Evolutionary conservation across 2,113 vertebrate species (phyloP).

Genomic region (Sporophila hypoxantha): DNA sequence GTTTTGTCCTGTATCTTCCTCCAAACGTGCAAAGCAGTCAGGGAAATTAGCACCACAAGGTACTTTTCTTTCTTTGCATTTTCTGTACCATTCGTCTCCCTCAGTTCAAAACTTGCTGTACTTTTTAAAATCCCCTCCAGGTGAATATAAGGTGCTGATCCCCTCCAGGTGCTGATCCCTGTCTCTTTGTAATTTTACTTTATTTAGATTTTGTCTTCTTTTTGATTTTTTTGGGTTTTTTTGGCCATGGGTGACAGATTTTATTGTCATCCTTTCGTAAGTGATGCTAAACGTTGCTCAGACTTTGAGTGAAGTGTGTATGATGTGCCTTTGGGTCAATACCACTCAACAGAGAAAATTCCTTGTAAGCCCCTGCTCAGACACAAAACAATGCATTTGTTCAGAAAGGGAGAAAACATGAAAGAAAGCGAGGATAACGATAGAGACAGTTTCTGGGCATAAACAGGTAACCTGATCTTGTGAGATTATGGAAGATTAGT

Average conservation of each 20-base stretch:
- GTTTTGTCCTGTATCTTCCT: slow-evolving; percentile 14
- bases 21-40: neutral
- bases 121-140: neutral
- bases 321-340: slow-evolving; percentile 35
- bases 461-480: slow-evolving; percentile 69
- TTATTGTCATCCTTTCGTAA: slow-evolving; percentile 9
- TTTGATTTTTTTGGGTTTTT: neutral
- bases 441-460: slow-evolving; percentile 64
- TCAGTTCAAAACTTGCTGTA: neutral
- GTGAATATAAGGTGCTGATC: neutral
- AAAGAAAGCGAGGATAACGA: slow-evolving; percentile 53
- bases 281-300: slow-evolving; percentile 15
- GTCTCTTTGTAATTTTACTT: neutral
- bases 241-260: neutral
- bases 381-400: slow-evolving; percentile 58
- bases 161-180: neutral
- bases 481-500: slow-evolving; percentile 71
- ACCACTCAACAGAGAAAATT: slow-evolving; percentile 54
- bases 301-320: neutral
- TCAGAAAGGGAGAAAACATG: slow-evolving; percentile 48
- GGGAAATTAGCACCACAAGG: slow-evolving; percentile 8
- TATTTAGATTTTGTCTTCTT: neutral
- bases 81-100: neutral
- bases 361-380: slow-evolving; percentile 51
- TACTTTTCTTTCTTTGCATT: neutral